Evolutionary conservation across 2,797 vertebrate species (phyloP), one percentile per base, ranked within the genome.

Genomic region (Sebastes oblongus): DNA sequence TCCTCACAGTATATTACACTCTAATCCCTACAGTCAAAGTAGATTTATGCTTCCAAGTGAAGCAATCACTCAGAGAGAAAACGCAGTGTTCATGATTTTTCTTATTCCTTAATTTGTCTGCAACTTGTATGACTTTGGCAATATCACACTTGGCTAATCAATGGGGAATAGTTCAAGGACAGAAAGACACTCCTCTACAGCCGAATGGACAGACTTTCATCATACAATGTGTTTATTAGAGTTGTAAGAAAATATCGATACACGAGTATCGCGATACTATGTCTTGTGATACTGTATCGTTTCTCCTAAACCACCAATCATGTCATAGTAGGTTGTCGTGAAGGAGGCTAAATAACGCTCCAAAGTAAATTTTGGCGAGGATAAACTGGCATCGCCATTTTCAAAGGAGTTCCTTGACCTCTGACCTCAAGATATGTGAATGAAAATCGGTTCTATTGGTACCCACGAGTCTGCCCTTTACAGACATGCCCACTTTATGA

Each of bases 401-500:
- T 46, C 42, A 46, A 46, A 46, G 0, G 42, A 18, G 14, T 46
- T 3, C 42, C 42, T 46, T 46, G 42, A 46, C 42, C 14, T 46
- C 14, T 46, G 42, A 46, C 0, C 42, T 46, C 42, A 18, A 46
- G 42, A 46, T 46, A 18, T 46, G 14, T 46, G 42, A 46, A 46
- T 46, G 42, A 3, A 0, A 7, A 0, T 42, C 0, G 14, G 39
- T 42, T 16, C 13, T 1, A 0, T 42, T 14, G 2, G 6, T 42
- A 42, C 42, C 42, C 42, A 46, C 14, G 42, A 46, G 42, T 46
- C 42, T 46, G 0, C 14, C 14, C 42, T 46, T 46, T 18, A 42
- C 39, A 46, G 0, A 46, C 39, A 42, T 42, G 6, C 39, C 14
- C 42, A 16, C 42, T 18, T 46, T 16, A 46, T 0, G 14, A 46